A percentile compares a stretch with the other conserved stretches of the same genome.
phyloP scores from a whole-genome alignment of 1,140 invertebrate genomes.

The Neoseiulus cucumeris region DNA sequence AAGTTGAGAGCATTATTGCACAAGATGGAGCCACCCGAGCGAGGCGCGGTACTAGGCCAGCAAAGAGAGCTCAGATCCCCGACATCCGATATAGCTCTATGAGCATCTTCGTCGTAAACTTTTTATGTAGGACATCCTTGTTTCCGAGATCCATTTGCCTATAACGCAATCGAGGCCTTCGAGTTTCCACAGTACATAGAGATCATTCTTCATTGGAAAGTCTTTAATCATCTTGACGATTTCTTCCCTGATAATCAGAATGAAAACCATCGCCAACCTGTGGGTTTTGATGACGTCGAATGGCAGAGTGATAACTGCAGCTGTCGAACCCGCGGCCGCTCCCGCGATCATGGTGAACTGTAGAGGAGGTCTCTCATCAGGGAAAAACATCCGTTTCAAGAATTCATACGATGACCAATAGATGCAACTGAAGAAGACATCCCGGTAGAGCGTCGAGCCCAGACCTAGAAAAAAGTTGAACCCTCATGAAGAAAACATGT shows the following conservation, averaged over 20 bases:
- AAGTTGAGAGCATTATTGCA: conserved; percentile 31
- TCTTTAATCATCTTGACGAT: too few species aligned
- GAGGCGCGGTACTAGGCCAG: conserved; percentile 27
- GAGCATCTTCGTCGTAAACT: background rate
- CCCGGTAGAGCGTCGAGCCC: conserved; percentile 66
- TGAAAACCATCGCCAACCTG: too few species aligned
- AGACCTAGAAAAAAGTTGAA: too few species aligned
- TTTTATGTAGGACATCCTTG: background rate
- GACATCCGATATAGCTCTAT: conserved; percentile 6
- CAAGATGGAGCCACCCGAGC: conserved; percentile 30
- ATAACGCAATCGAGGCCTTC: too few species aligned
- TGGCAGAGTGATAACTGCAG: conserved; percentile 31
- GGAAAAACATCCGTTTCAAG: conserved; percentile 27
- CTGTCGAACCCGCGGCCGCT: conserved; percentile 29
- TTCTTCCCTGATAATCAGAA: too few species aligned
- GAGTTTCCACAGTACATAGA: too few species aligned
- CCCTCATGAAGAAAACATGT: too few species aligned
- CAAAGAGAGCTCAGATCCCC: conserved; percentile 14
- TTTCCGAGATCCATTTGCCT: background rate
- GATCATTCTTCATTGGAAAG: too few species aligned
- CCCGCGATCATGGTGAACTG: conserved; percentile 28
- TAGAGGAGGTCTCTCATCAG: conserved; percentile 22
- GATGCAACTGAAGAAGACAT: conserved; percentile 87
- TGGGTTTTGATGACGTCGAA: conserved; percentile 38
- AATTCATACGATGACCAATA: conserved; percentile 33